Percentiles rank a stretch among this genome's conserved stretches.
Conservation (phyloP, 2,113 vertebrate species). For the Clarias gariepinus region DNA sequence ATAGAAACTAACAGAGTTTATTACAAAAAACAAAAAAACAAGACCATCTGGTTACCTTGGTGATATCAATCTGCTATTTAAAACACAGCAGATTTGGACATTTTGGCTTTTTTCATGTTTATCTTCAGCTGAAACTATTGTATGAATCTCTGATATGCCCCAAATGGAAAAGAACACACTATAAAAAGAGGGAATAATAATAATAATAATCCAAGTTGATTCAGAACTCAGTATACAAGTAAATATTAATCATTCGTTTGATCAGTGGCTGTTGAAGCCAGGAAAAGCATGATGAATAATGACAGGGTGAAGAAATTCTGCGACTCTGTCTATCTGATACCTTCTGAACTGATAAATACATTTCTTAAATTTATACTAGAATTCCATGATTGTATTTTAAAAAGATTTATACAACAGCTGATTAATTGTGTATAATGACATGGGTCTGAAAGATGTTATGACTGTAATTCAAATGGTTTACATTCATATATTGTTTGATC, state of each 20-base stretch:
- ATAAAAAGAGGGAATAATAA: neutral
- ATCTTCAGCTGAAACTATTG: neutral
- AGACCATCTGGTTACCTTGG: constrained; percentile 7
- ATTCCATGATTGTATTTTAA: neutral
- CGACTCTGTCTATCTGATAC: neutral
- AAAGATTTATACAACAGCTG: neutral
- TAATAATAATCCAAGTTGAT: neutral
- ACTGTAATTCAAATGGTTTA: neutral
- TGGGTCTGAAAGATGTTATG: neutral
- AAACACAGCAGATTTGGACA: constrained; percentile 6
- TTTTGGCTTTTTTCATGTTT: neutral
- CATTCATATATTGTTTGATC: neutral
- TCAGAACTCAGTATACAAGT: neutral
- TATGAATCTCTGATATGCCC: neutral
- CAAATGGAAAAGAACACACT: neutral
- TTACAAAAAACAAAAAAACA: neutral
- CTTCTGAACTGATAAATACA: neutral
- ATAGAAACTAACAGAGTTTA: neutral
- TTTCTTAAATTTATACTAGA: neutral
- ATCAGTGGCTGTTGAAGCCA: neutral
- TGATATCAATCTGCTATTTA: constrained; percentile 12
- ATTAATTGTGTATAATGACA: neutral
- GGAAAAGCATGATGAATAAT: neutral
- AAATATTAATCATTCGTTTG: neutral
- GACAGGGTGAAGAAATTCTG: neutral